Conservation (phyloP, 2,888 invertebrate genomes). For the Schizaphis graminum region DNA sequence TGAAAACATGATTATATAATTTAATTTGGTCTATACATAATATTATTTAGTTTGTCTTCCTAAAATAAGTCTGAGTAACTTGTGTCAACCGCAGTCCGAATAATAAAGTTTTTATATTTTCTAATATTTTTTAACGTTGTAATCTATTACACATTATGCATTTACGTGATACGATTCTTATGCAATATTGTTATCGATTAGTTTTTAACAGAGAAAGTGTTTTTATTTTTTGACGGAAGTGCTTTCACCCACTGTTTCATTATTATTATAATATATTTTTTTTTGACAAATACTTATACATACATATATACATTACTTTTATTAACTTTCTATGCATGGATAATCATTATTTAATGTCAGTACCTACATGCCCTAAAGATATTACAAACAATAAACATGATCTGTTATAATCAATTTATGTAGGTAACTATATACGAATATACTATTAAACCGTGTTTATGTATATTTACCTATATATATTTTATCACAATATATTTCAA, state of each 20-base stretch:
- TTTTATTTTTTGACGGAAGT: constrained; percentile 41
- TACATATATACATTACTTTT: background rate
- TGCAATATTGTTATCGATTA: constrained; percentile 24
- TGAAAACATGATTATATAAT: constrained; percentile 38
- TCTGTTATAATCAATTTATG: background rate
- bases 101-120: background rate
- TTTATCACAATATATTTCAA: background rate
- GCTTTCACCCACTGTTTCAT: constrained; percentile 57
- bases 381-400: background rate
- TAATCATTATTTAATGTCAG: background rate
- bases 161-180: background rate
- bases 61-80: background rate
- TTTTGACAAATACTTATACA: constrained; percentile 32
- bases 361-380: background rate
- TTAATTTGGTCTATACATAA: background rate
- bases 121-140: background rate
- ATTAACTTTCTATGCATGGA: background rate
- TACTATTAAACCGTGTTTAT: background rate
- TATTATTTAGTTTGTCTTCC: constrained; percentile 3
- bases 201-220: constrained; percentile 38
- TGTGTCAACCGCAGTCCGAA: too few relatives aligned
- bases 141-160: background rate
- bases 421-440: background rate
- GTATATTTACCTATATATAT: background rate
- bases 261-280: constrained; percentile 8